Base-by-base conservation (phyloP, 2,797 vertebrate genomes). In the Acipenser oxyrinchus region DNA sequence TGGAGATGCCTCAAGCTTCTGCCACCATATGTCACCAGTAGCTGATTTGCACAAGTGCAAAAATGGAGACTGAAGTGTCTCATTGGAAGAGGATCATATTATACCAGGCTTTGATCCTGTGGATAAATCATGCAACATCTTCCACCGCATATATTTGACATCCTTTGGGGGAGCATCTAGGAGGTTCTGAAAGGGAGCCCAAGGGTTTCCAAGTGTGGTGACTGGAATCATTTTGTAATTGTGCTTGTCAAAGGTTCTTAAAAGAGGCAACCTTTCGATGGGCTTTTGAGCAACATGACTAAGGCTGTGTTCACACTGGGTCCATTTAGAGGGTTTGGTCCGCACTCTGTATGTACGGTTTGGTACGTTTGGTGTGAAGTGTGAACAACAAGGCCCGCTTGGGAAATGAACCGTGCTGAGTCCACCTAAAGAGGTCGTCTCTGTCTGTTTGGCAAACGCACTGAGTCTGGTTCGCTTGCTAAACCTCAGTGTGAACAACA, bases 21-120 rank as follows among this genome's bases (percentile, higher is more conserved):
- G 75, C 73, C 60, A 79, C 71, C 1, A 74, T 66, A 72, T 71
- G 66, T 48, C 76, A 81, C 84, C 81, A 82, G 77, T 79, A 76
- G 77, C 81, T 68, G 63, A 63, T 66, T 66, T 71, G 78, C 74
- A 76, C 69, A 71, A 69, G 49, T 71, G 70, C 73, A 62, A 62
- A 62, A 62, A 7, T 23, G 60, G 60, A 62, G 60, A 9, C 65
- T 65, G 60, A 76, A 72, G 62, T 15, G 58, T 69, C 74, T 61
- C 57, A 51, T 74, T 75, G 70, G 67, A 60, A 69, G 74, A 70
- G 75, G 76, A 77, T 77, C 73, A 72, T 53, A 69, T 60, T 65
- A 65, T 61, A 61, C 72, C 69, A 70, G 69, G 67, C 73, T 84
- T 87, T 83, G 81, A 86, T 86, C 78, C 69, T 70, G 70, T 58